phyloP scores from a whole-genome alignment of 2,888 invertebrate species.

The Eristalis tenax region DNA sequence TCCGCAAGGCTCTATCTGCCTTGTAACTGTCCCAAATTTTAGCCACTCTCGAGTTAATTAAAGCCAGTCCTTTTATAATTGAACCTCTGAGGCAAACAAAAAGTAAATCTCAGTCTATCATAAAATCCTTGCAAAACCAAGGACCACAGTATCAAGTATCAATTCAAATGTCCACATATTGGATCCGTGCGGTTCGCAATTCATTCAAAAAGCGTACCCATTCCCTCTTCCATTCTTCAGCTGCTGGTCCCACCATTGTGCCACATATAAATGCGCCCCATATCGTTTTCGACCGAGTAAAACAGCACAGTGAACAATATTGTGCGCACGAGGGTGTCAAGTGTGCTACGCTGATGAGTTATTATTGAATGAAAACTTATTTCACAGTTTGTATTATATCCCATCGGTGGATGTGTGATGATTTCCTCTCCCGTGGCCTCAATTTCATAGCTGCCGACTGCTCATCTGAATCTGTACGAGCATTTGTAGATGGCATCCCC shows the following conservation, averaged over 20 bases:
- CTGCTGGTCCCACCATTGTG: not conserved
- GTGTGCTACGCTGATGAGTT: conserved; percentile 16
- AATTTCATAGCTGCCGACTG: not conserved
- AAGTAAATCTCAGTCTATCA: not conserved
- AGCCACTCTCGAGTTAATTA: no score
- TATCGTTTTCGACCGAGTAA: conserved; percentile 1
- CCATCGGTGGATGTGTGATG: conserved; percentile 12
- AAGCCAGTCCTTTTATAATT: not conserved
- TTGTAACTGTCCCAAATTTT: no score
- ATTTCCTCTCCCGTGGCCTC: not conserved
- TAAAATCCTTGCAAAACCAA: conserved; percentile 6
- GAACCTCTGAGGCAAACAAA: not conserved
- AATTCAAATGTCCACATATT: conserved; percentile 36
- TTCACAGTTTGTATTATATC: conserved; percentile 53
- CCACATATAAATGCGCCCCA: conserved; percentile 7
- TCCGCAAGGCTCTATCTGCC: no score
- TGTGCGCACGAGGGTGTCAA: conserved; percentile 13
- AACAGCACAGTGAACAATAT: conserved; percentile 14
- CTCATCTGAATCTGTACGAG: not conserved
- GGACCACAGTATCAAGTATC: conserved; percentile 7
- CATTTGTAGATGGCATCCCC: not conserved
- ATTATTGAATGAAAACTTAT: conserved; percentile 64
- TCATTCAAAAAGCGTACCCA: conserved; percentile 12
- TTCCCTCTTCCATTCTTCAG: not conserved
- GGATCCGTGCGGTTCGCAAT: conserved; percentile 11